Percentiles rank a stretch among this genome's conserved stretches.
phyloP scores from a whole-genome alignment of 2,113 vertebrate genomes.

The Bos javanicus region DNA sequence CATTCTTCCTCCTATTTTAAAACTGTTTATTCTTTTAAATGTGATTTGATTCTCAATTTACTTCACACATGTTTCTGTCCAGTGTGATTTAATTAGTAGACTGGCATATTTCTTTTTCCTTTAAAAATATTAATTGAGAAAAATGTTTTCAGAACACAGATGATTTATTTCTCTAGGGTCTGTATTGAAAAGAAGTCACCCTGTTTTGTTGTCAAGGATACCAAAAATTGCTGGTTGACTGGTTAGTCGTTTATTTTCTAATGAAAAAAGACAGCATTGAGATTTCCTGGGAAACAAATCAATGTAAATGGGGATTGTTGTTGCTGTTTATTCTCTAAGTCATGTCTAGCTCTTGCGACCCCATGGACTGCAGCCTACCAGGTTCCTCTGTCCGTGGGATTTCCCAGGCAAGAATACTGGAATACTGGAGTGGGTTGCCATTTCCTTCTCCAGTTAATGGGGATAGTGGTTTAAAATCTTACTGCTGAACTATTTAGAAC shows the following conservation, averaged over 20 bases:
- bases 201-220: constrained; percentile 32
- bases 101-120: neutral
- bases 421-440: neutral
- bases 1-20: neutral
- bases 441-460: neutral
- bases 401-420: neutral
- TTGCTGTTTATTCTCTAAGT: neutral
- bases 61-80: constrained; percentile 1
- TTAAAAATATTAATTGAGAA: constrained; percentile 8
- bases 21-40: constrained; percentile 10
- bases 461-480: neutral
- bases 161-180: neutral
- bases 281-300: constrained; percentile 40
- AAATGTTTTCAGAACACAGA: neutral
- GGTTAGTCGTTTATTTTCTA: constrained; percentile 42
- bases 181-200: constrained; percentile 40
- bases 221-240: constrained; percentile 14
- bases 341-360: neutral
- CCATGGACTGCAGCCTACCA: neutral
- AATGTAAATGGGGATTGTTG: neutral
- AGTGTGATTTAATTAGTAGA: neutral
- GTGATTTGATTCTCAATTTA: neutral
- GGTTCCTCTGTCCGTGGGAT: neutral
- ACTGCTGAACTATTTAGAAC: constrained; percentile 11
- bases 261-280: constrained; percentile 38